Percentiles rank a stretch among this genome's conserved stretches.
Conservation (phyloP, 2,797 vertebrate species). For the Pithecia hirsuta region DNA sequence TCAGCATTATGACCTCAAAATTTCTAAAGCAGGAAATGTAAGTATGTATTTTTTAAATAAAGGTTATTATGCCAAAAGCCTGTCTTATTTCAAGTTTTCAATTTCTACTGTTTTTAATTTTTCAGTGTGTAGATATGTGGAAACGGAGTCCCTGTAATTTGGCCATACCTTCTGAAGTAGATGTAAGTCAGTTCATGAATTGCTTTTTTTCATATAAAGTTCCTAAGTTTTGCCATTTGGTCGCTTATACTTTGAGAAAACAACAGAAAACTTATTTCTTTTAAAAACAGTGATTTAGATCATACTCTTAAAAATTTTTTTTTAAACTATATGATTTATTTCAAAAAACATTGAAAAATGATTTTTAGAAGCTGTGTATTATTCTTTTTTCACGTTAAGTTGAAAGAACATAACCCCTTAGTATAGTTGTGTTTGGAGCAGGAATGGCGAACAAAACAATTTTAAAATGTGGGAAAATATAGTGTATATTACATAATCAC, state of each 20-base stretch:
- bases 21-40: conserved; percentile 98
- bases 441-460: neutral
- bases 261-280: neutral
- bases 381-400: neutral
- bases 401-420: neutral
- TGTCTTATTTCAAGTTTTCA: neutral
- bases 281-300: neutral
- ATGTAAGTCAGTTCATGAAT: conserved; percentile 89
- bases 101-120: conserved; percentile 57
- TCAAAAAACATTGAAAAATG: neutral
- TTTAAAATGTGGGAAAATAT: neutral
- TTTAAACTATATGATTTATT: neutral
- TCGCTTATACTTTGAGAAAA: neutral
- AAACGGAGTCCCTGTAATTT: conserved; percentile 95
- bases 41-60: conserved; percentile 68
- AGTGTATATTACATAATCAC: neutral
- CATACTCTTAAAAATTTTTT: neutral
- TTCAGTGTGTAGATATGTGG: conserved; percentile 98
- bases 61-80: neutral
- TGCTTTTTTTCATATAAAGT: neutral
- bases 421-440: neutral
- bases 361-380: neutral
- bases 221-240: neutral
- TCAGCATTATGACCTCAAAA: conserved; percentile 96
- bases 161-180: conserved; percentile 94